Conservation (phyloP, 2,113 vertebrate genomes). For the Nansenia antarctica region DNA sequence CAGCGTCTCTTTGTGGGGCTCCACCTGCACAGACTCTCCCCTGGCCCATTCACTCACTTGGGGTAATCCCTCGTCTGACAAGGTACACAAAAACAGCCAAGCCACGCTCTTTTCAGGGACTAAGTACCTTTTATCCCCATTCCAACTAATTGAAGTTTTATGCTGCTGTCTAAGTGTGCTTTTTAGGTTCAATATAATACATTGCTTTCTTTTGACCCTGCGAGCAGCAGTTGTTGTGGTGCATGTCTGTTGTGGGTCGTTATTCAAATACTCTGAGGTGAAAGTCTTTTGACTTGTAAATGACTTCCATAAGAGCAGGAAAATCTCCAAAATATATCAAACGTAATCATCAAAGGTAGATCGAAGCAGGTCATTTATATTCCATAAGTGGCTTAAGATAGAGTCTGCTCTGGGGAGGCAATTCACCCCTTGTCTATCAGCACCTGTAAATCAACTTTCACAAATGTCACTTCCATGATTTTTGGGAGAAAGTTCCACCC, state of each 20-base stretch:
- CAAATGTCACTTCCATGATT: not conserved
- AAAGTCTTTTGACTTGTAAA: not conserved
- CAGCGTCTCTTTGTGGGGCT: slow-evolving; percentile 42
- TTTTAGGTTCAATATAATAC: slow-evolving; percentile 8
- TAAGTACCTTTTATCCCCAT: slow-evolving; percentile 40
- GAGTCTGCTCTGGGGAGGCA: no score
- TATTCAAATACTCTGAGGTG: not conserved
- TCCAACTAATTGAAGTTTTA: slow-evolving; percentile 41
- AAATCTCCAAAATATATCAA: not conserved
- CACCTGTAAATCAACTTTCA: not conserved
- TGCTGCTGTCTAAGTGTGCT: slow-evolving; percentile 23
- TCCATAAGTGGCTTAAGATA: not conserved
- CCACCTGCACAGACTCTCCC: slow-evolving; percentile 57
- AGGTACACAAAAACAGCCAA: slow-evolving; percentile 27
- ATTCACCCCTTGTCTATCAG: not conserved
- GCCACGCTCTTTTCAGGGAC: slow-evolving; percentile 19
- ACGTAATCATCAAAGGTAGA: not conserved
- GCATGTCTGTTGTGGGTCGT: not conserved
- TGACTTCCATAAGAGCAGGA: not conserved
- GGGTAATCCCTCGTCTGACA: slow-evolving; percentile 40
- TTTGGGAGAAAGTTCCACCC: not conserved
- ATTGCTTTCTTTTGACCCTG: slow-evolving; percentile 17
- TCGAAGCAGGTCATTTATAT: not conserved
- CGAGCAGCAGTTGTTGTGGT: slow-evolving; percentile 16
- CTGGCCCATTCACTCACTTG: slow-evolving; percentile 24